Percentiles rank a stretch among this genome's conserved stretches.
Conservation (phyloP, 2,113 vertebrate genomes). For the Callipepla squamata region DNA sequence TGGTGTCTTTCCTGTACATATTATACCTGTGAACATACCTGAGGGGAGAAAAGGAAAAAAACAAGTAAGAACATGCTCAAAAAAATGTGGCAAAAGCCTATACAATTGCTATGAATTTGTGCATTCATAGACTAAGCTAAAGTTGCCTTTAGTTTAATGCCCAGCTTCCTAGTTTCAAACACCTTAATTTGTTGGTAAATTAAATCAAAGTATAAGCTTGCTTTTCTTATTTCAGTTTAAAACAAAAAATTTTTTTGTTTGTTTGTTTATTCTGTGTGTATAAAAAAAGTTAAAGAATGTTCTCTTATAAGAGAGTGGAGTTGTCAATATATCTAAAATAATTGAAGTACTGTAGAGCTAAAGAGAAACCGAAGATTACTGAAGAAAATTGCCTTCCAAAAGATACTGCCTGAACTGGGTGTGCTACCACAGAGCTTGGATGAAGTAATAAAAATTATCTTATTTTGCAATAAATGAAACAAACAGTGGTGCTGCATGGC, state of each 20-base stretch:
- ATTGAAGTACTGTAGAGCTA: background rate
- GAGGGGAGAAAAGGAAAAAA: slow-evolving; percentile 28
- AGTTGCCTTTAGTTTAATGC: background rate
- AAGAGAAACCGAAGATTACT: background rate
- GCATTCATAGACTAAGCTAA: background rate
- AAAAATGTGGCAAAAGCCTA: background rate
- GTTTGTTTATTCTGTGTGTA: background rate
- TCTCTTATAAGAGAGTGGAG: background rate
- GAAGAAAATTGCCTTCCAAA: background rate
- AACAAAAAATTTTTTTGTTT: background rate
- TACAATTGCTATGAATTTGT: background rate
- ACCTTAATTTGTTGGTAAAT: background rate
- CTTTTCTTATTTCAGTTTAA: background rate
- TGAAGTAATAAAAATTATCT: background rate
- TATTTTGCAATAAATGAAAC: background rate
- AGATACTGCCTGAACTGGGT: background rate
- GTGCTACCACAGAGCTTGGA: background rate
- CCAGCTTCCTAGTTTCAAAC: background rate
- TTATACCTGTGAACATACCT: slow-evolving; percentile 30
- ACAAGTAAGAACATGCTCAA: slow-evolving; percentile 56
- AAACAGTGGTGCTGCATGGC: background rate
- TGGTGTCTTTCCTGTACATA: slow-evolving; percentile 67
- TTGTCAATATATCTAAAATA: background rate
- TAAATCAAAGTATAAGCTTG: background rate
- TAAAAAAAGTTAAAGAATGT: background rate